Percentiles rank a stretch among this genome's conserved stretches.
phyloP scores from a whole-genome alignment of 2,113 vertebrate species.

The Pseudorasbora parva region DNA sequence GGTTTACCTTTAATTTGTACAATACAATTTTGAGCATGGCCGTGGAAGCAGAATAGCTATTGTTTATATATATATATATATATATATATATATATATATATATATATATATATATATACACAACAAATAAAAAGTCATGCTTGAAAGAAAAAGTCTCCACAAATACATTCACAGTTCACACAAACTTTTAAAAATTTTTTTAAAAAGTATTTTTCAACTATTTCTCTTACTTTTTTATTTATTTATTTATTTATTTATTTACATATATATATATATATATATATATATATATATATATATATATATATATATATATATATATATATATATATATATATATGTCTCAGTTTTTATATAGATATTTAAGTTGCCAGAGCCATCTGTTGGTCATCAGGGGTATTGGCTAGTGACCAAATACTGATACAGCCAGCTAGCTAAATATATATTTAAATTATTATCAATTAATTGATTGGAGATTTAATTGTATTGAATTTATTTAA shows the following conservation, averaged over 20 bases:
- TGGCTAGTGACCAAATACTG: conserved; percentile 11
- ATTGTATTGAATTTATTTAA: neutral
- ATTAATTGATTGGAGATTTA: neutral
- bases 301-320: too few relatives aligned
- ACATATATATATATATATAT: too few relatives aligned
- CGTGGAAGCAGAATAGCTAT: too few relatives aligned
- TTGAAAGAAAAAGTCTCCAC: neutral
- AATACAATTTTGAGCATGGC: too few relatives aligned
- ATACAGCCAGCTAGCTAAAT: neutral
- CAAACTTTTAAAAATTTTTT: neutral
- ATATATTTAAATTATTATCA: neutral
- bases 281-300: too few relatives aligned
- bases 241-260: neutral
- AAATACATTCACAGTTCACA: too few relatives aligned
- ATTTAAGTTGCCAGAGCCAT: conserved; percentile 30
- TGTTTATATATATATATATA: too few relatives aligned
- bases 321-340: too few relatives aligned
- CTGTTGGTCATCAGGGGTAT: conserved; percentile 50
- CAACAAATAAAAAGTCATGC: too few relatives aligned
- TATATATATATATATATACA: too few relatives aligned
- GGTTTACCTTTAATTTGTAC: conserved; percentile 69
- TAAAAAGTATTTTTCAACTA: neutral
- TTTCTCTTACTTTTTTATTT: neutral
- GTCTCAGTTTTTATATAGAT: neutral
- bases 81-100: too few relatives aligned